Evolutionary conservation across 2,888 invertebrate genomes (phyloP), one percentile per base, ranked within the genome.

Genomic region (Melangyna quadrimaculata): DNA sequence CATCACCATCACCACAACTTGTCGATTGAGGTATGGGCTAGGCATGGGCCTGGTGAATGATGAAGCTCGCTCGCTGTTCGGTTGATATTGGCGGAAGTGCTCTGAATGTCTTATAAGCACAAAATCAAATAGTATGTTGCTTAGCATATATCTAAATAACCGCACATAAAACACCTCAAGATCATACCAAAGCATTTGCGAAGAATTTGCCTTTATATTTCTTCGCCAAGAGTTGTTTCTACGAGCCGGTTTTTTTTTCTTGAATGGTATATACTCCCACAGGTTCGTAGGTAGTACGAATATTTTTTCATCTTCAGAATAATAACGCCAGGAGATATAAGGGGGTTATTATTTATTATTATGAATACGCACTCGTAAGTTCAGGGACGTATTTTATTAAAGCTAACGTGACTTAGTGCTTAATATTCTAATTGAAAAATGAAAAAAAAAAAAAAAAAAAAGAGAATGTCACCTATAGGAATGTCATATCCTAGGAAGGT

Each of bases 111-210:
- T 79, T 71, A 67, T 75, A 71, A 84, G 78, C 79, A 72, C 22
- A 71, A 79, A 84, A 79, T 84, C 83, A 84, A 75, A 84, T 75
- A 75, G 79, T 75, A 67, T 65, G 74, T 63, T 84, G 79, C 74
- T 84, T 79, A 84, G 74, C 75, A 75, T 61, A 27, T 82, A 78
- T 74, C 78, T 75, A 67, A 45, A 79, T 71, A 74, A 79, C 79
- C 63, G 55, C 55, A 82, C 65, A 70, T 22, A 61, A 37, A 40
- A 65, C 51, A 71, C 19, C 40, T 55, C 10, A 12, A 27, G 61
- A 63, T 37, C 43, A 17, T 17, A 10, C 10, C 35, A 35, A 35
- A 35, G 43, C 53, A 51, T n/a, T 40, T n/a, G 19, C 32, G 29
- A 73, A 29, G 72, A 65, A 29, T 51, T 43, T 24, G 19, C 67